Evolutionary conservation across 1,140 invertebrate genomes (phyloP).

Genomic region (Nylanderia fulva): DNA sequence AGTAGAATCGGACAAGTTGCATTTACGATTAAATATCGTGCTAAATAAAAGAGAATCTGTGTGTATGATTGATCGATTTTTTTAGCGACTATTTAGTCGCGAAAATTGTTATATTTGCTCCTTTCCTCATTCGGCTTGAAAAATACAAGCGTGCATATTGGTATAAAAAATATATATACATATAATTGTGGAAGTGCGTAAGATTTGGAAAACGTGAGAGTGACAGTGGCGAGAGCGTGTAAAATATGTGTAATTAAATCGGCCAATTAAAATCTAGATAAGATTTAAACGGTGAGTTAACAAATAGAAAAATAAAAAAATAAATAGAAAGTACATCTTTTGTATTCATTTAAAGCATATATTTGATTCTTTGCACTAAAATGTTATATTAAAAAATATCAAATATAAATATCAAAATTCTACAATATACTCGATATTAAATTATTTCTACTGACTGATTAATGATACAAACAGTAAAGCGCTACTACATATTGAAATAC

Average conservation of each 20-base stretch:
- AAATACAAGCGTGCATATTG: slow-evolving; percentile 61
- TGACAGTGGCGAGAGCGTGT: slow-evolving; percentile 39
- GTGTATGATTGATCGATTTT: background rate
- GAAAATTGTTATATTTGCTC: slow-evolving; percentile 31
- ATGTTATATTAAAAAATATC: background rate
- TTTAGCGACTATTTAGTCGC: background rate
- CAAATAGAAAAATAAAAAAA: slow-evolving; percentile 1
- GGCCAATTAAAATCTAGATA: slow-evolving; percentile 1
- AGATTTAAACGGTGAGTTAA: background rate
- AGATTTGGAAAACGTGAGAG: slow-evolving; percentile 36
- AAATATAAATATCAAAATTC: background rate
- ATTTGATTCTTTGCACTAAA: slow-evolving; percentile 24
- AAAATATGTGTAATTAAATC: background rate
- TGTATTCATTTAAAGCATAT: background rate
- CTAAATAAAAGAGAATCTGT: slow-evolving; percentile 5
- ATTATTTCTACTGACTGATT: background rate
- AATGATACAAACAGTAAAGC: background rate
- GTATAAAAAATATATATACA: slow-evolving; percentile 32
- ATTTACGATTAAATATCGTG: background rate
- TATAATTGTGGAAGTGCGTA: slow-evolving; percentile 46
- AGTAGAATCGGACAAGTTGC: background rate
- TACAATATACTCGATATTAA: background rate
- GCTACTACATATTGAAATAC: slow-evolving; percentile 14
- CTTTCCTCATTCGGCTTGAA: slow-evolving; percentile 62
- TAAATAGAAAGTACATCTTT: background rate